A percentile compares a stretch with the other conserved stretches of the same genome.
These are phyloP conservation scores for Platypus cylindrus DNA, from an alignment of 2,888 invertebrate genomes.

Conservation along the genomic window DNA sequence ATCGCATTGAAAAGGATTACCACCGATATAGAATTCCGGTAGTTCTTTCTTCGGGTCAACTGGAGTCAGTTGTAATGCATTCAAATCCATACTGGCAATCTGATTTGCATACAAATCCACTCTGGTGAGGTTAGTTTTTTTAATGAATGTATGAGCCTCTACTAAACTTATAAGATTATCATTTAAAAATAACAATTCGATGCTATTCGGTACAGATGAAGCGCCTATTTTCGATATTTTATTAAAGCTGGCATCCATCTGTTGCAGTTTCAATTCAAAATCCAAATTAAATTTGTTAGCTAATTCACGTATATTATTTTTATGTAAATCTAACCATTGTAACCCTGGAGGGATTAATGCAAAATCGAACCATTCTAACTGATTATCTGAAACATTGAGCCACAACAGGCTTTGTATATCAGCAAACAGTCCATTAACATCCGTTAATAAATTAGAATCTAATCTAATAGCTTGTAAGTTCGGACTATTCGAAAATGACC, in stretches of 20 bases:
- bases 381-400: constrained; percentile 86
- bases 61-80: constrained; percentile 70
- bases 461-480: constrained; percentile 76
- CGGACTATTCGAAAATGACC: constrained; percentile 65
- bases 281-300: constrained; percentile 62
- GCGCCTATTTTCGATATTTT: constrained; percentile 65
- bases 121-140: constrained; percentile 76
- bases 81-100: constrained; percentile 79
- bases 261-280: constrained; percentile 62
- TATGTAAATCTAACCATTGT: constrained; percentile 83
- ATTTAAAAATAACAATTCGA: constrained; percentile 76
- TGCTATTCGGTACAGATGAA: constrained; percentile 67
- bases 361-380: constrained; percentile 80
- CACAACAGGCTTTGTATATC: constrained; percentile 73
- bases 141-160: constrained; percentile 79
- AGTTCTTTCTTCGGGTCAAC: constrained; percentile 62
- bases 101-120: constrained; percentile 90
- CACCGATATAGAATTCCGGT: constrained; percentile 86
- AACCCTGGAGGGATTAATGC: constrained; percentile 67
- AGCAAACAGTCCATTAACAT: constrained; percentile 72
- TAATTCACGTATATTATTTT: constrained; percentile 68
- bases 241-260: constrained; percentile 85
- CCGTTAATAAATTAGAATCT: constrained; percentile 72
- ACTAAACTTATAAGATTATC: constrained; percentile 78
- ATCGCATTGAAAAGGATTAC: constrained; percentile 89